Conservation (phyloP, 2,113 vertebrate species). For the Cacatua alba region DNA sequence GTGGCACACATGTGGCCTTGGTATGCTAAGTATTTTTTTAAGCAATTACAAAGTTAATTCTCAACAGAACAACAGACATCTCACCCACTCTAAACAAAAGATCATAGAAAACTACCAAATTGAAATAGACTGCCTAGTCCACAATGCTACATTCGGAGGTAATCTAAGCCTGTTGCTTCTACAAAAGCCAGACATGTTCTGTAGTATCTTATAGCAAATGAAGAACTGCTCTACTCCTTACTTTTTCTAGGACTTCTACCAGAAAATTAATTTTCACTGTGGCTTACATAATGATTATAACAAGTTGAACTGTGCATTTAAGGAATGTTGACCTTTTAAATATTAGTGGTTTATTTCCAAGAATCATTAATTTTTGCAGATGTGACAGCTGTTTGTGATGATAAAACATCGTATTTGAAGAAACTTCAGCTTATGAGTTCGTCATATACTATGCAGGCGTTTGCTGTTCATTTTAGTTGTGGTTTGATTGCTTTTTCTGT, state of each 20-base stretch:
- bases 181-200: background rate
- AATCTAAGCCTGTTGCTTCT: background rate
- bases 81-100: constrained; percentile 26
- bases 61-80: constrained; percentile 55
- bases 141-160: background rate
- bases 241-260: background rate
- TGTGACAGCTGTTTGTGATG: background rate
- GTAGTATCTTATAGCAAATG: background rate
- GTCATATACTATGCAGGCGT: background rate
- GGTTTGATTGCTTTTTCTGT: background rate
- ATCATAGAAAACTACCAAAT: background rate
- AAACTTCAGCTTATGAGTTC: background rate
- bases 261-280: background rate
- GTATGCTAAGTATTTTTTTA: background rate
- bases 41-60: constrained; percentile 65
- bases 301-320: background rate
- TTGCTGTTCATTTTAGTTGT: background rate
- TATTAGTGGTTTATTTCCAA: background rate
- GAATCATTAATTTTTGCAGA: background rate
- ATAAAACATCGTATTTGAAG: background rate
- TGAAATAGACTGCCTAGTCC: background rate
- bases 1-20: constrained; percentile 47
- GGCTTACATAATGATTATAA: background rate
- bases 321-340: background rate
- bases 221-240: background rate